These are phyloP conservation scores for Geophilus truncorum DNA, from an alignment of 2,888 invertebrate genomes.

Conservation along the genomic window DNA sequence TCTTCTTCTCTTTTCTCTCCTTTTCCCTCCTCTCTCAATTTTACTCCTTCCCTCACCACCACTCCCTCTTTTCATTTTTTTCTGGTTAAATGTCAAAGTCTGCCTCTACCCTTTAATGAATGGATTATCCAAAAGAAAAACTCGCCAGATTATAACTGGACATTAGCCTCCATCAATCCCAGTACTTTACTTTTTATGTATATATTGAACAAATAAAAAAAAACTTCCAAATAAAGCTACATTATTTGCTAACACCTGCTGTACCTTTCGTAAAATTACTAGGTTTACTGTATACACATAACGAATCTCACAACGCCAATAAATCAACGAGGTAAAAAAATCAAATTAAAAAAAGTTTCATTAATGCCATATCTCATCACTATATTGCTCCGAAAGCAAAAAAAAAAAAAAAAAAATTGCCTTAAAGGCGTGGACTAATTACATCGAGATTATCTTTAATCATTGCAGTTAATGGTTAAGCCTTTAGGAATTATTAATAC, in stretches of 20 bases:
- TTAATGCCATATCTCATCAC: background rate
- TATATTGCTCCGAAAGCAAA: background rate
- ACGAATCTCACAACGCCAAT: background rate
- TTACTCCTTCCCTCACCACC: background rate
- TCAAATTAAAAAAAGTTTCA: background rate
- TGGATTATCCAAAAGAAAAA: background rate
- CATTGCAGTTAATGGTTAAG: conserved; percentile 13
- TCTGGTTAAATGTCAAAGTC: background rate
- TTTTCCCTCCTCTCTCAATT: background rate
- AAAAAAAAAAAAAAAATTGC: background rate
- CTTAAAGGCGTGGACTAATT: conserved; percentile 17
- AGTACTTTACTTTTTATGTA: no score
- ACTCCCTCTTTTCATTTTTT: background rate
- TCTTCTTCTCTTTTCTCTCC: background rate
- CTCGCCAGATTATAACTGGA: background rate
- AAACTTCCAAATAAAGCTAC: background rate
- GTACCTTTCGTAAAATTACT: background rate
- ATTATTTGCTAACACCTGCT: background rate
- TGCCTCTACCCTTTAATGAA: background rate
- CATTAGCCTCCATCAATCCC: background rate
- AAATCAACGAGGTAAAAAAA: background rate
- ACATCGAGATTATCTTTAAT: conserved; percentile 22
- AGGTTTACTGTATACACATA: background rate
- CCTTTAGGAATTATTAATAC: conserved; percentile 25
- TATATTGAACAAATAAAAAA: background rate